Conservation (phyloP, 2,797 vertebrate species). For the Crenuchus spilurus region DNA sequence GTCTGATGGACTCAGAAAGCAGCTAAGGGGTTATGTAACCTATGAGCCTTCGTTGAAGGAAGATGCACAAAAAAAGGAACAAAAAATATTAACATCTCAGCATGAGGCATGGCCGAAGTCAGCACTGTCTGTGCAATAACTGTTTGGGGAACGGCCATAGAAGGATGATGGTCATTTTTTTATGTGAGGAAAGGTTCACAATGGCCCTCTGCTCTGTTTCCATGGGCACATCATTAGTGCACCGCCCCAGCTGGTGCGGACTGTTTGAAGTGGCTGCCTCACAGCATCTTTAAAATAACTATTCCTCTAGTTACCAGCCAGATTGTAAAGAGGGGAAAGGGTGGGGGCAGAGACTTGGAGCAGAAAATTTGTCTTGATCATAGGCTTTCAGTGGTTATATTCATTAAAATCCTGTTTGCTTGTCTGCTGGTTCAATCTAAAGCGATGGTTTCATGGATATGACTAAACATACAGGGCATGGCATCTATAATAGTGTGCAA, state of each 20-base stretch:
- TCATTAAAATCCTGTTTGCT: neutral
- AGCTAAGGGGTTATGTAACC: slow-evolving; percentile 3
- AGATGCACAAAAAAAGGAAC: neutral
- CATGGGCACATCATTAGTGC: slow-evolving; percentile 79
- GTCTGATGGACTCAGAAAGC: neutral
- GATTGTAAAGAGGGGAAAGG: slow-evolving; percentile 31
- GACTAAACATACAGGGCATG: neutral
- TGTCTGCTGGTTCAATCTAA: neutral
- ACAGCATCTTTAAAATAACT: slow-evolving; percentile 63
- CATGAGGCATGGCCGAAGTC: slow-evolving; percentile 7
- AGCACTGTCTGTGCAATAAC: slow-evolving; percentile 1
- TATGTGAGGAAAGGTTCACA: slow-evolving; percentile 60
- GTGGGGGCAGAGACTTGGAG: neutral
- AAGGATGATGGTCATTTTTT: slow-evolving; percentile 55
- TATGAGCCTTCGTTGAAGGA: neutral
- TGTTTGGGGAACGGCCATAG: neutral
- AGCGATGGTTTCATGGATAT: neutral
- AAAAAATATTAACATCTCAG: neutral
- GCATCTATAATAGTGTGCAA: neutral
- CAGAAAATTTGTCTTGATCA: neutral
- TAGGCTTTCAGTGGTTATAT: neutral
- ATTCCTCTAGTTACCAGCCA: slow-evolving; percentile 55
- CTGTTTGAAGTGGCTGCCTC: slow-evolving; percentile 59
- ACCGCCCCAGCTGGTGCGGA: slow-evolving; percentile 69
- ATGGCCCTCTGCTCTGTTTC: slow-evolving; percentile 73